Conservation (phyloP, 2,888 invertebrate genomes). For the Hemistola chrysoprasaria region DNA sequence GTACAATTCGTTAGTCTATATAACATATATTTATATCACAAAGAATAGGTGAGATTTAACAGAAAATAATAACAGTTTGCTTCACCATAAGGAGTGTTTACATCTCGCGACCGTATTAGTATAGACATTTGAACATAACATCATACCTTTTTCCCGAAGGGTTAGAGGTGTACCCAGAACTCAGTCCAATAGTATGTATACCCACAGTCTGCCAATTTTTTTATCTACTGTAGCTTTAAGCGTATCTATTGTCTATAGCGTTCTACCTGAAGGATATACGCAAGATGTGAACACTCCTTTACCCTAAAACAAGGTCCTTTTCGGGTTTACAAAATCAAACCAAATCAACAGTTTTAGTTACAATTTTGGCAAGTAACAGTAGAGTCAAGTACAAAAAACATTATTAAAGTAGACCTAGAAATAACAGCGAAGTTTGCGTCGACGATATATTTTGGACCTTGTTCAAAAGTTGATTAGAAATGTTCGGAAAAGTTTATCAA, state of each 20-base stretch:
- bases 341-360: conserved; percentile 1
- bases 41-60: conserved; percentile 51
- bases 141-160: no score
- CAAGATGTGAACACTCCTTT: no score
- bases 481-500: not conserved
- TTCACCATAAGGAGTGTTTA: not conserved
- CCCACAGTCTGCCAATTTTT: no score
- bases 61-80: conserved; percentile 31
- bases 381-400: not conserved
- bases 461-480: not conserved
- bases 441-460: conserved; percentile 28
- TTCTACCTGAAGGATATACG: no score
- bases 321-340: no score
- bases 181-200: no score
- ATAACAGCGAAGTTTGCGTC: conserved; percentile 21
- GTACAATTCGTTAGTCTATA: conserved; percentile 23
- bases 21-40: conserved; percentile 47
- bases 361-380: conserved; percentile 24
- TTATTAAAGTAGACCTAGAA: conserved; percentile 1
- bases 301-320: no score
- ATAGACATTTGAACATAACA: no score
- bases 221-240: no score
- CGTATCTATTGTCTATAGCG: no score
- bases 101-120: no score
- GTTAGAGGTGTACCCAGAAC: no score